Evolutionary conservation across 2,113 vertebrate genomes (phyloP), one percentile per base, ranked within the genome.

Genomic region (Colossoma macropomum): DNA sequence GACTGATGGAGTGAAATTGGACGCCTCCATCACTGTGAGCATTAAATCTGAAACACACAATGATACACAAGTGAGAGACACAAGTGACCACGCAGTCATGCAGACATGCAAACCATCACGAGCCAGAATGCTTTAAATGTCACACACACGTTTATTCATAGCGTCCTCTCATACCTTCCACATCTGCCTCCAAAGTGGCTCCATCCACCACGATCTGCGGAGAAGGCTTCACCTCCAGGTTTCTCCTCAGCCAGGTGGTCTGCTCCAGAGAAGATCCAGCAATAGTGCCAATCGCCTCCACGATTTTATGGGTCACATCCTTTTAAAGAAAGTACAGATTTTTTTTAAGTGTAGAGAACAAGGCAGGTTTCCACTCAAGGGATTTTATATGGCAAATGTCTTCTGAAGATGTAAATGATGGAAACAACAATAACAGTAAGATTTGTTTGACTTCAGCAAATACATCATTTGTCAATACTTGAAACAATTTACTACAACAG

Each of bases 301-400:
- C 98, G 73, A 98, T 95, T 92, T 98, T 99, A 90, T 99, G 97
- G 1, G 98, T 99, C 76, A 99, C 96, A 50, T 99, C 98, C 98
- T 99, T 28, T 41, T 30, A 59, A 69, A 30, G 68, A n/a, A n/a
- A 52, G n/a, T 23, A 23, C 25, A 76, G 41, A 28, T 34, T 34
- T 5, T 4, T n/a, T 0, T n/a, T n/a, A 62, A 10, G 59, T 25
- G 59, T 25, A 27, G 59, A 62, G 4, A 60, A 60, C 8, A 25
- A 60, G 56, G 7, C 21, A 25, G 34, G 34, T 38, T 38, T 38
- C 3, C 34, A 38, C 3, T 7, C 3, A 7, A 4, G 34, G 7
- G 3, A 38, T 38, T 38, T 3, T 38, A 38, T 38, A 38, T 38
- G 34, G 7, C 3, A 38, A 38, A 38, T 38, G 10, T 45, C 50